Evolutionary conservation across 1,140 invertebrate species (phyloP).

Genomic region (Episyrphus balteatus): DNA sequence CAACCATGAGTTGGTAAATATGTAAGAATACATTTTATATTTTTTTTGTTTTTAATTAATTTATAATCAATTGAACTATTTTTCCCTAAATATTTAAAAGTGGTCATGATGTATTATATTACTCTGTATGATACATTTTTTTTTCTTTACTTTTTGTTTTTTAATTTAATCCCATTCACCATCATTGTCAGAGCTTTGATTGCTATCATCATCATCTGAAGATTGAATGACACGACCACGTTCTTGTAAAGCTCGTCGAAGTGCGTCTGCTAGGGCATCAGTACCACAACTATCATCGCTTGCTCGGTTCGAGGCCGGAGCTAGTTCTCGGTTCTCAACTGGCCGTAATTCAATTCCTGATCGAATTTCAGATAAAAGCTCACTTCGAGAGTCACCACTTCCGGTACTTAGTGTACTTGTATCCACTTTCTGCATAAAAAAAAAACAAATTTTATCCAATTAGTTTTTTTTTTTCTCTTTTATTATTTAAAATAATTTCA

Average conservation of each 20-base stretch:
- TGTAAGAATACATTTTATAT: too few species aligned
- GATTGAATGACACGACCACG: constrained; percentile 28
- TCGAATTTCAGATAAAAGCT: constrained; percentile 68
- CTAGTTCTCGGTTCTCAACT: constrained; percentile 31
- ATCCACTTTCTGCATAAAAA: constrained; percentile 48
- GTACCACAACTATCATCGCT: constrained; percentile 21
- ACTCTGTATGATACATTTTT: neutral
- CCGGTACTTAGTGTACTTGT: constrained; percentile 33
- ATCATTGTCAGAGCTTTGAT: constrained; percentile 26
- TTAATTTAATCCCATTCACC: constrained; percentile 30
- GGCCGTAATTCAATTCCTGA: constrained; percentile 64
- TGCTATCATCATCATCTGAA: constrained; percentile 26
- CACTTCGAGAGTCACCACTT: constrained; percentile 46
- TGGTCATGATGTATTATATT: too few species aligned
- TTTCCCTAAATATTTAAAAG: too few species aligned
- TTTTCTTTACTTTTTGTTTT: neutral
- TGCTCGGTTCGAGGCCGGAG: constrained; percentile 12
- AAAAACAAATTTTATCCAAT: neutral
- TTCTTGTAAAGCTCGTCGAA: constrained; percentile 24
- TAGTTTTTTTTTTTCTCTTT: neutral
- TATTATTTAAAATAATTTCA: constrained; percentile 19
- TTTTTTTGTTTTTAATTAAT: too few species aligned
- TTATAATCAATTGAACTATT: too few species aligned
- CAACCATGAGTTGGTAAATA: too few species aligned
- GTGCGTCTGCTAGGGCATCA: constrained; percentile 31